Conservation (phyloP, 2,113 vertebrate genomes). For the Pangasianodon gigas region DNA sequence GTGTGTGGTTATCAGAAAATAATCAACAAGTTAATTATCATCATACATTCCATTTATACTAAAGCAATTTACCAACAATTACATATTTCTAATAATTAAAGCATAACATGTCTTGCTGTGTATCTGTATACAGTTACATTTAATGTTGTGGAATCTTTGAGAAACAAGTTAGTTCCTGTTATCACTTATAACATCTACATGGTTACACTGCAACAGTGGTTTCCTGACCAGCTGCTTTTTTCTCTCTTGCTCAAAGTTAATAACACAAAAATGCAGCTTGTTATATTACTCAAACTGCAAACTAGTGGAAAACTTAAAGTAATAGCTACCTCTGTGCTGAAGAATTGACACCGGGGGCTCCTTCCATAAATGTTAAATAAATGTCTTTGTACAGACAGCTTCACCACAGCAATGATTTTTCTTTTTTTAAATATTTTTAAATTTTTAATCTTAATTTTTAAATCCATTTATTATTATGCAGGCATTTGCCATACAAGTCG, state of each 20-base stretch:
- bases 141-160: background rate
- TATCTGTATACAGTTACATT: background rate
- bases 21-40: background rate
- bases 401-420: background rate
- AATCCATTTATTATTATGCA: background rate
- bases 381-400: background rate
- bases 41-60: background rate
- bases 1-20: background rate
- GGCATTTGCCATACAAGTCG: background rate
- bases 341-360: background rate
- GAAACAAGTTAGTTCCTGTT: background rate
- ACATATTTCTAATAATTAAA: background rate
- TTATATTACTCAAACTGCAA: background rate
- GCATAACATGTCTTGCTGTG: background rate
- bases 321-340: background rate
- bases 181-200: background rate
- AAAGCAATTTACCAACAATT: background rate
- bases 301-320: background rate
- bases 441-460: too few species aligned
- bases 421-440: too few species aligned
- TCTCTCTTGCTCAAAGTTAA: background rate
- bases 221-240: background rate
- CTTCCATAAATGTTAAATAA: background rate
- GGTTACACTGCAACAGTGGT: background rate
- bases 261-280: background rate